A percentile compares a stretch with the other conserved stretches of the same genome.
phyloP scores from a whole-genome alignment of 2,888 invertebrate species.

The Apomyelois bistriatella region DNA sequence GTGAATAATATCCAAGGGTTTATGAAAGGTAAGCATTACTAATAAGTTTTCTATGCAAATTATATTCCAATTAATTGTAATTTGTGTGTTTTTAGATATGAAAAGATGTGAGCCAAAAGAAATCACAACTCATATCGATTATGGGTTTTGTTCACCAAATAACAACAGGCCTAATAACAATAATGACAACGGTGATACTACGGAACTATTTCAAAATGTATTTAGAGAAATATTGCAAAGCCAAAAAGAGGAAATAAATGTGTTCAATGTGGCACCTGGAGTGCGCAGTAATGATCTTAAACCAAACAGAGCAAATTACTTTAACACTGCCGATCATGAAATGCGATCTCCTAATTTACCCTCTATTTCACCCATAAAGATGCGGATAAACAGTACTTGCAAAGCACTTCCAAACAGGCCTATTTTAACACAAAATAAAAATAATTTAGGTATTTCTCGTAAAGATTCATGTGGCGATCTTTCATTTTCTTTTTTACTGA shows the following conservation, averaged over 20 bases:
- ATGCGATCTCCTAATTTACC: not conserved
- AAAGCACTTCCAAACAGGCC: not conserved
- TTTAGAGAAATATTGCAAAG: conserved; percentile 43
- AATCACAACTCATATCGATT: not conserved
- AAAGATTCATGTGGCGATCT: not conserved
- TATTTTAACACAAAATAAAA: not conserved
- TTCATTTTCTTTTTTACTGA: conserved; percentile 34
- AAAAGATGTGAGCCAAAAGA: not conserved
- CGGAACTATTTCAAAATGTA: conserved; percentile 42
- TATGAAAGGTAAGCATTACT: not conserved
- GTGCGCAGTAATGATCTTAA: not conserved
- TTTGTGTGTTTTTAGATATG: not conserved
- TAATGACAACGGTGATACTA: conserved; percentile 32
- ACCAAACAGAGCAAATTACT: not conserved
- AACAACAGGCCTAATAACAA: conserved; percentile 1
- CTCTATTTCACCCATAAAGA: not conserved
- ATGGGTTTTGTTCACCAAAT: not conserved
- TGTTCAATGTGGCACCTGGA: conserved; percentile 9
- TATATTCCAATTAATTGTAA: not conserved
- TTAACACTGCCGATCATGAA: not conserved
- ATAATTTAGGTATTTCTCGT: not conserved
- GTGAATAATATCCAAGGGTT: not conserved
- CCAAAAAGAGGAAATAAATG: conserved; percentile 25
- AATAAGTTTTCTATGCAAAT: not conserved
- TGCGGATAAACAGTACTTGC: not conserved